Evolutionary conservation across 37 sponge, comb jelly and placozoan species (phyloP).

Genomic region (Aplysina aerophoba): DNA sequence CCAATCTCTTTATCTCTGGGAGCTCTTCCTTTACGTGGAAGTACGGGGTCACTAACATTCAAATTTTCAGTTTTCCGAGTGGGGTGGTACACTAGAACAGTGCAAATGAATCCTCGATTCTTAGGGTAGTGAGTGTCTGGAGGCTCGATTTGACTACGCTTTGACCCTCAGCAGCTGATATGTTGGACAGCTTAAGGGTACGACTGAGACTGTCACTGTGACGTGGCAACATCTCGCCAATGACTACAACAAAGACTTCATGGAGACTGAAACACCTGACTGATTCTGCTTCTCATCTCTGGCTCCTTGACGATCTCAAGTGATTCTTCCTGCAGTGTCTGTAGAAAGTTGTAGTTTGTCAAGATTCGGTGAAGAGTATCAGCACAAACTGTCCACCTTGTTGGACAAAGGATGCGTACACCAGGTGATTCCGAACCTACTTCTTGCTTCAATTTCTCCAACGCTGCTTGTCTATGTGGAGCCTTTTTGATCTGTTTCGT

Average conservation of each 20-base stretch:
- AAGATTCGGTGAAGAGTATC: background rate
- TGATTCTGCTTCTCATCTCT: background rate
- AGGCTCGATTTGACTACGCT: background rate
- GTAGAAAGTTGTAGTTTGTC: background rate
- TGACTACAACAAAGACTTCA: background rate
- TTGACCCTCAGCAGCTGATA: background rate
- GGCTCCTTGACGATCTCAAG: background rate
- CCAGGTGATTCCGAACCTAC: conserved; percentile 45
- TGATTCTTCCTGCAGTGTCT: background rate
- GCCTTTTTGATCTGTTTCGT: conserved; percentile 45
- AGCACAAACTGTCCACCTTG: conserved; percentile 45
- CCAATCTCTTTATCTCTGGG: conserved; percentile 1
- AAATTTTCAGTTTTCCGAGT: background rate
- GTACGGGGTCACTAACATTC: background rate
- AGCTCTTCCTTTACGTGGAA: background rate
- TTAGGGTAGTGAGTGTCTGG: no score
- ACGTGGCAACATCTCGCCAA: background rate
- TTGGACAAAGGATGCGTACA: conserved; percentile 60
- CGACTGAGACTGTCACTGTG: background rate
- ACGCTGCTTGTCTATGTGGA: conserved; percentile 51
- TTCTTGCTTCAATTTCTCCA: conserved; percentile 56
- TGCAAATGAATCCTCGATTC: background rate
- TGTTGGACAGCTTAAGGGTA: background rate
- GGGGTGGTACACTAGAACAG: background rate
- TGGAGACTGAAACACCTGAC: background rate